A percentile compares a stretch with the other conserved stretches of the same genome.
Conservation (phyloP, 2,797 vertebrate genomes). For the Pygocentrus nattereri region DNA sequence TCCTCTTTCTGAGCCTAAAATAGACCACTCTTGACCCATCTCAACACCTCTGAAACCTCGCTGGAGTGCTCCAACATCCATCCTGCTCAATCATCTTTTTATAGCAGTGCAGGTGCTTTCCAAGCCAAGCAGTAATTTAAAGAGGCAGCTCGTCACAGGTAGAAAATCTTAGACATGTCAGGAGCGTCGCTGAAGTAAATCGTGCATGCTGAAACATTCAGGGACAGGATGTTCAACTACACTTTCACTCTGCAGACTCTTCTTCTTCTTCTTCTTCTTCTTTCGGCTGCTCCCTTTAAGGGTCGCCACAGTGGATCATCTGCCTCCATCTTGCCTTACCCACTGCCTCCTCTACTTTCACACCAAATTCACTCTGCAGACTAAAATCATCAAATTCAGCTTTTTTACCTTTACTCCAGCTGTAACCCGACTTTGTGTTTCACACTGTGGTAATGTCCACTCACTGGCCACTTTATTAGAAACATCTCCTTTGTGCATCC, state of each 20-base stretch:
- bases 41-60: constrained; percentile 71
- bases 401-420: no score
- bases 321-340: no score
- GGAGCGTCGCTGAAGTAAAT: neutral
- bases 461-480: no score
- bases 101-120: constrained; percentile 60
- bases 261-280: no score
- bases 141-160: constrained; percentile 4
- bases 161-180: constrained; percentile 8
- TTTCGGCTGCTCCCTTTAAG: no score
- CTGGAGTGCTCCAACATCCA: constrained; percentile 61
- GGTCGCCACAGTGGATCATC: no score
- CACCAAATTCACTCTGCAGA: no score
- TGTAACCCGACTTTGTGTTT: no score
- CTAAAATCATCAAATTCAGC: no score
- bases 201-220: constrained; percentile 4
- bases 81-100: constrained; percentile 67
- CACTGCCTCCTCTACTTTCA: no score
- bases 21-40: constrained; percentile 75
- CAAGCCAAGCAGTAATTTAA: constrained; percentile 31
- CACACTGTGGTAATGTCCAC: neutral
- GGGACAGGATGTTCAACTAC: constrained; percentile 1
- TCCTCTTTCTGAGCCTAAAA: constrained; percentile 71
- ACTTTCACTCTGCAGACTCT: neutral
- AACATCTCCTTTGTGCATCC: no score